Percentiles rank a stretch among this genome's conserved stretches.
Conservation (phyloP, 2,888 invertebrate species). For the Pseudococcus jackbeardsleyi region DNA sequence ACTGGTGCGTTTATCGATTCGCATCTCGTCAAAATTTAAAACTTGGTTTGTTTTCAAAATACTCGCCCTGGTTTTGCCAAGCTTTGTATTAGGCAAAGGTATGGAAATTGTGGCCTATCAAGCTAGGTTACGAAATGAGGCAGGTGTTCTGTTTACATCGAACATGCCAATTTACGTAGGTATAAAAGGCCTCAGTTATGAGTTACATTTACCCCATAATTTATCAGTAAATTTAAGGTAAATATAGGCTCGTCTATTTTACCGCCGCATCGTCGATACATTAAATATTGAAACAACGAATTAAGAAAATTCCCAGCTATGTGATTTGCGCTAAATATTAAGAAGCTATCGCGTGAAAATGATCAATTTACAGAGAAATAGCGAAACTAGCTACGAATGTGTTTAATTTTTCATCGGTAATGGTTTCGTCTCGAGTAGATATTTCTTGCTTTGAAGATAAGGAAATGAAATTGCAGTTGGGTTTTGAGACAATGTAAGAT, state of each 20-base stretch:
- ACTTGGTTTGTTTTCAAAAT: background rate
- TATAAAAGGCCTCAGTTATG: background rate
- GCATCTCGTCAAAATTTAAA: background rate
- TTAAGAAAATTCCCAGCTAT: background rate
- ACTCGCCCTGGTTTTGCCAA: background rate
- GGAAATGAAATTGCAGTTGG: too few species aligned
- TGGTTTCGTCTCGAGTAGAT: too few species aligned
- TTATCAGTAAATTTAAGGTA: background rate
- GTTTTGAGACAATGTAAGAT: too few species aligned
- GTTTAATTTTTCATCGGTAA: too few species aligned
- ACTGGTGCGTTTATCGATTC: background rate
- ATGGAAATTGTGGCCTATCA: background rate
- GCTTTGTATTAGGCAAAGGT: background rate
- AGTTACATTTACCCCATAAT: background rate
- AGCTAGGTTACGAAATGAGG: background rate
- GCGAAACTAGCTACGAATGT: background rate
- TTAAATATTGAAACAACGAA: conserved; percentile 22
- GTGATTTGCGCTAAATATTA: background rate
- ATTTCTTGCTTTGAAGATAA: too few species aligned
- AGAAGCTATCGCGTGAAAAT: background rate
- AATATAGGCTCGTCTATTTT: conserved; percentile 11
- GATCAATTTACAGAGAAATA: background rate
- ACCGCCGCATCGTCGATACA: background rate
- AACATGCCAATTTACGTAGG: background rate
- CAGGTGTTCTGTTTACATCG: conserved; percentile 19